Evolutionary conservation across 2,888 invertebrate species (phyloP), one percentile per base, ranked within the genome.

Genomic region (Galerucella pusilla): DNA sequence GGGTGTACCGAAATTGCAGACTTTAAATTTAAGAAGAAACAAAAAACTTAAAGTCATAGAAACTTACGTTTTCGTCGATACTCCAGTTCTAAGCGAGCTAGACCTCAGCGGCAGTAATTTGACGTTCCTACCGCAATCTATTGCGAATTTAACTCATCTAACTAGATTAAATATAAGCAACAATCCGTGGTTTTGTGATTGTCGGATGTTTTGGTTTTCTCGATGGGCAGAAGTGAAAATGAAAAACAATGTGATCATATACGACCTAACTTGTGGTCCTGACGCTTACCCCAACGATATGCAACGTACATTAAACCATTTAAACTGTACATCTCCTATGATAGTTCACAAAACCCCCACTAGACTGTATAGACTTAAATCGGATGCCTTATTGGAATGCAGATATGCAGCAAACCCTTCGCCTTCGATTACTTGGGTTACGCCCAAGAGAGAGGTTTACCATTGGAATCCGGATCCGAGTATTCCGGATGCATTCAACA

Each of bases 111-210:
- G 91, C 74, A 95, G 96, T 87, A 90, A 90, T 69, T 86, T 96
- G 81, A 91, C 91, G 52, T 92, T 91, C 83, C 87, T 96, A 81
- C 96, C 95, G 35, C 89, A 90, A 72, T 92, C 93, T 16, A 85
- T 97, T 70, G 90, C 91, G 70, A 90, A 91, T 81, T 88, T 96
- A 72, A 89, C 90, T 9, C 87, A 90, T 66, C 87, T 96, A 71
- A 88, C 90, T 80, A 90, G 91, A 77, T 87, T 96, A 45, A 91
- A 91, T 80, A 90, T 96, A 79, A 89, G 91, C 52, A 91, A 91
- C 73, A 97, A 97, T 86, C 93, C 93, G 45, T 96, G 95, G 93
- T 92, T 92, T 20, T 97, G 97, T 88, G 95, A 96, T 86, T 97
- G 97, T 84, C 91, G 94, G 67, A 94, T 85, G 85, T 79, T 78